Base-by-base conservation (phyloP, 2,888 invertebrate species). In the Apotomis betuletana region DNA sequence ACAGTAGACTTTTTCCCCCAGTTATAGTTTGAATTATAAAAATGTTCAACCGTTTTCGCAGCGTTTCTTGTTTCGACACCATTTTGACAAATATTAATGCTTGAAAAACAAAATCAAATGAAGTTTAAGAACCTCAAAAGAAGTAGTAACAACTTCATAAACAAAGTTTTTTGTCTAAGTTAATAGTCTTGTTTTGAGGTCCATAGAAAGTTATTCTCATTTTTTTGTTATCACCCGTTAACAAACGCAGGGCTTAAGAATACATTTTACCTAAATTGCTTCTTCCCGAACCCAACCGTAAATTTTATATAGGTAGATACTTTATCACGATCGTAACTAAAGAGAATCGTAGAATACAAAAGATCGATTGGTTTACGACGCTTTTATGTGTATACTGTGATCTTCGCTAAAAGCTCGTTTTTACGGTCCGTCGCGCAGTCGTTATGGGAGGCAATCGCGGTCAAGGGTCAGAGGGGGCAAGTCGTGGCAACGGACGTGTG, bases 311-410 rank as follows among this genome's bases (percentile, higher is more conserved):
- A 13, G 67, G 41, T 67, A 61, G 67, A 49, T 67, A 61, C 57
- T 67, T 67, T 71, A 71, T 71, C 67, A 51, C 55, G 67, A 57
- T 71, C 70, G 70, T 71, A 67, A 67, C 67, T 67, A 71, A 61
- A 57, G 41, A 63, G 27, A 71, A 71, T 61, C 36, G 70, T 61
- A 61, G 71, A 67, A 71, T 62, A 67, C 71, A 61, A 67, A 71
- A 71, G 67, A 71, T 67, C 67, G 61, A 71, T 71, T 58, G 57
- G 65, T 65, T 71, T 71, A 67, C 61, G 70, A 71, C 57, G 38
- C 44, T 67, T 67, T 71, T 71, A 71, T 61, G 70, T 61, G 55
- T 67, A 61, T 61, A 51, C 51, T 61, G 67, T 71, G 71, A 67
- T 67, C 67, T 71, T 67, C 44, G 55, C 61, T 71, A 62, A 71